Evolutionary conservation across 2,113 vertebrate species (phyloP).

Genomic region (Semicossyphus pulcher): DNA sequence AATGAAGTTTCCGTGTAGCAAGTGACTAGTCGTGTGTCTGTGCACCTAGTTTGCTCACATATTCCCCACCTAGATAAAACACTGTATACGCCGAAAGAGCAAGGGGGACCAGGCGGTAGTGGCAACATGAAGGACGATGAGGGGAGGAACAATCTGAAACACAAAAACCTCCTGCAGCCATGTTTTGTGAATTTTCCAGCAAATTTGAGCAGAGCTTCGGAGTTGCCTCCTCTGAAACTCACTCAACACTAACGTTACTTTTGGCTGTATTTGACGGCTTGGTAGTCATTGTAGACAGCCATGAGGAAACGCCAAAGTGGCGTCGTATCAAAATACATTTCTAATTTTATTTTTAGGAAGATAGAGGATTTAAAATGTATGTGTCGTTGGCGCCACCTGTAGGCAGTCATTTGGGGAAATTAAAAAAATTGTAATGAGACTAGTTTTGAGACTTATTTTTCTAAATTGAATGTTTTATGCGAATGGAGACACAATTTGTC

Average conservation of each 20-base stretch:
- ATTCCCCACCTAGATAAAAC: neutral
- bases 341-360: constrained; percentile 74
- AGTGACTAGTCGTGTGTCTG: constrained; percentile 46
- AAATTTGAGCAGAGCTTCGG: constrained; percentile 76
- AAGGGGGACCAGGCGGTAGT: constrained; percentile 48
- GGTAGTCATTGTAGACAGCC: neutral
- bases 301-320: neutral
- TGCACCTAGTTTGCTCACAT: constrained; percentile 38
- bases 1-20: constrained; percentile 74
- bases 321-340: constrained; percentile 36
- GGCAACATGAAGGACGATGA: constrained; percentile 78
- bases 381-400: constrained; percentile 90
- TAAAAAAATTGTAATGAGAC: constrained; percentile 71
- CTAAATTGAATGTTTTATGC: neutral
- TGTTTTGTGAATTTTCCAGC: constrained; percentile 84
- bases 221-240: constrained; percentile 48
- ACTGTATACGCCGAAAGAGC: constrained; percentile 15
- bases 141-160: constrained; percentile 83
- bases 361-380: constrained; percentile 62
- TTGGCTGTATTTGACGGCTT: neutral
- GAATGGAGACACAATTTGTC: neutral
- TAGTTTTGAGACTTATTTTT: constrained; percentile 50
- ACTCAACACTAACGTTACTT: neutral
- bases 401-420: constrained; percentile 86
- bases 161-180: constrained; percentile 87